These are phyloP conservation scores for Phainopepla nitens DNA, from an alignment of 2,113 vertebrate genomes.

Conservation along the genomic window DNA sequence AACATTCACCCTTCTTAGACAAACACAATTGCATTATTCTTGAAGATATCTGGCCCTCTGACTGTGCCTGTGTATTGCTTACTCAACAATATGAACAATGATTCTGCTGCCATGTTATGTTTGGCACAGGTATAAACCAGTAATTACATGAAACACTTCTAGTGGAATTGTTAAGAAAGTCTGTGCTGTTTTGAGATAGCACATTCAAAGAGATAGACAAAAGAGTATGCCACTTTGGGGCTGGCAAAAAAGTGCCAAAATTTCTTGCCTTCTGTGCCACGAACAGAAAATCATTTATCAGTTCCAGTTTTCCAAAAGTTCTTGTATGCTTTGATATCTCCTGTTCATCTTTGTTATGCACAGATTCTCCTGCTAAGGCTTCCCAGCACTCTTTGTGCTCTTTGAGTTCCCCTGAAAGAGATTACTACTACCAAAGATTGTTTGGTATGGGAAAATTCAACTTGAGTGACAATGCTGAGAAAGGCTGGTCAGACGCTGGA, in stretches of 20 bases:
- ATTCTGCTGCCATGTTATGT: not conserved
- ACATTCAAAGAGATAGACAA: not conserved
- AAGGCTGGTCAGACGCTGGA: not conserved
- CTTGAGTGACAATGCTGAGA: not conserved
- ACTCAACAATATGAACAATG: not conserved
- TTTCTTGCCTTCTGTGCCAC: not conserved
- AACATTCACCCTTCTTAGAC: not conserved
- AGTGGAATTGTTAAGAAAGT: not conserved
- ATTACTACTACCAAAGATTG: not conserved
- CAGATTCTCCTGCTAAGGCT: not conserved
- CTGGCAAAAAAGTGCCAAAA: accelerated
- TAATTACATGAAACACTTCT: not conserved
- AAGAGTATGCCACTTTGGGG: not conserved
- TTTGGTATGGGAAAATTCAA: not conserved
- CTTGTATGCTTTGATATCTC: not conserved
- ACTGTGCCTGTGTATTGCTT: not conserved
- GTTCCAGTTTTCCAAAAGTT: not conserved
- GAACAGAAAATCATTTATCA: not conserved
- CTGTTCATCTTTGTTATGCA: not conserved
- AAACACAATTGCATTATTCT: not conserved
- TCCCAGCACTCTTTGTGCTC: not conserved
- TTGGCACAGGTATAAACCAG: not conserved
- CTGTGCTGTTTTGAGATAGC: not conserved
- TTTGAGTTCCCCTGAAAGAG: not conserved
- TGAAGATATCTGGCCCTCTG: not conserved